A percentile compares a stretch with the other conserved stretches of the same genome.
phyloP scores from a whole-genome alignment of 2,113 vertebrate species.

The Phoxinus phoxinus region DNA sequence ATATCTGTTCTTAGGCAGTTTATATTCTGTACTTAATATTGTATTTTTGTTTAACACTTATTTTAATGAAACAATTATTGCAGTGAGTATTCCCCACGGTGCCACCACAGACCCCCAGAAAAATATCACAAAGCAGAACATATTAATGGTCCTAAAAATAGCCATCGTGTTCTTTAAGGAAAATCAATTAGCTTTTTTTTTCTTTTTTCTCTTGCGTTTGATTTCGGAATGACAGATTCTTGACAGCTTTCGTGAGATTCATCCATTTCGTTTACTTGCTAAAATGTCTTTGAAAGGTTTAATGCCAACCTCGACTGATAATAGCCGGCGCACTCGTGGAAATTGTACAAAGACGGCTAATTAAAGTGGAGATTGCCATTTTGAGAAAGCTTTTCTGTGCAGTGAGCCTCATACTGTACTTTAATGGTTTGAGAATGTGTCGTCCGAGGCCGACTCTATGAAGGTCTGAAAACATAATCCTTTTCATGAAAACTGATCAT shows the following conservation, averaged over 20 bases:
- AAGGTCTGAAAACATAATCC: background rate
- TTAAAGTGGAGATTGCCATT: background rate
- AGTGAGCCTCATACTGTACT: background rate
- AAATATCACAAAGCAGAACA: background rate
- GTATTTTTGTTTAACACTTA: background rate
- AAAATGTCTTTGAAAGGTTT: background rate
- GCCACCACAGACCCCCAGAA: background rate
- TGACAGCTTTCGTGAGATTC: background rate
- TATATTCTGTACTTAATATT: constrained; percentile 8
- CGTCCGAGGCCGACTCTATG: background rate
- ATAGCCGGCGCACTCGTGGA: background rate
- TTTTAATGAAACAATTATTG: constrained; percentile 2
- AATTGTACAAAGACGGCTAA: background rate
- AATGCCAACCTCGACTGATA: background rate
- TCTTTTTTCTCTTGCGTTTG: background rate
- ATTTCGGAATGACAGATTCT: background rate
- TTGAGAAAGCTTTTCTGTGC: background rate
- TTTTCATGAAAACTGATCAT: background rate
- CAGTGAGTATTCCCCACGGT: background rate
- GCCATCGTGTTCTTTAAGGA: background rate
- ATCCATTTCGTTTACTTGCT: background rate
- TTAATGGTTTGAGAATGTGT: background rate
- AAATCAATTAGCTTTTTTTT: background rate
- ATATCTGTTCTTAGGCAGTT: background rate
- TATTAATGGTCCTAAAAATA: constrained; percentile 5